Base-by-base conservation (phyloP, 2,797 vertebrate genomes). In the Chanos chanos region DNA sequence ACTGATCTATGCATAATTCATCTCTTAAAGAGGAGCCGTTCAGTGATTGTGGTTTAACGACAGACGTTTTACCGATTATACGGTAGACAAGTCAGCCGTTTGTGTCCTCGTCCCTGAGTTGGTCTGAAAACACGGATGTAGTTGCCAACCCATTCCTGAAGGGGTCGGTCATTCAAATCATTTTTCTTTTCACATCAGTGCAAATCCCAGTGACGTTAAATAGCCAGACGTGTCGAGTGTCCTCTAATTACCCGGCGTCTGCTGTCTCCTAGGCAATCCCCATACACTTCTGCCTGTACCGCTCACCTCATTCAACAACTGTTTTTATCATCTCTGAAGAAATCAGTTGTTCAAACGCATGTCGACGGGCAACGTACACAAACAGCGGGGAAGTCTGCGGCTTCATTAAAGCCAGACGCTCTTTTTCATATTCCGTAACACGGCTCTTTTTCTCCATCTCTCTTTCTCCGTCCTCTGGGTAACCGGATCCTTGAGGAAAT, bases 401-500 rank as follows among this genome's bases (percentile, higher is more conserved):
- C 61, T 80, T 81, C 77, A 76, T 83, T 79, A 72, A 83, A 80
- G 84, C 78, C 81, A 86, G 82, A 87, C 83, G 77, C 84, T 83
- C 84, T 51, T 84, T 75, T 75, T 66, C 61, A 75, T 69, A 75
- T 75, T 70, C 63, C 48, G 70, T 75, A 72, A 64, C 73, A 69
- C 15, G 19, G 68, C 66, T 75, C 53, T 16, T 5, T 66, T 69
- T 60, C 60, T 66, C 76, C 72, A 73, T 73, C 70, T 60, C 71
- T 85, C 84, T 76, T 69, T 60, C 71, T 71, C 82, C 91, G 90
- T 89, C 91, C 90, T 93, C 86, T 92, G 86, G 85, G 93, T 91
- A 95, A 94, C 88, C 52, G 75, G 89, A 97, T 89, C 90, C 88
- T 74, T 43, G 85, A 85, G 84, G 90, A 94, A 96, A 94, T 94